Conservation (phyloP, 2,113 vertebrate genomes). For the Callaeas wilsoni region DNA sequence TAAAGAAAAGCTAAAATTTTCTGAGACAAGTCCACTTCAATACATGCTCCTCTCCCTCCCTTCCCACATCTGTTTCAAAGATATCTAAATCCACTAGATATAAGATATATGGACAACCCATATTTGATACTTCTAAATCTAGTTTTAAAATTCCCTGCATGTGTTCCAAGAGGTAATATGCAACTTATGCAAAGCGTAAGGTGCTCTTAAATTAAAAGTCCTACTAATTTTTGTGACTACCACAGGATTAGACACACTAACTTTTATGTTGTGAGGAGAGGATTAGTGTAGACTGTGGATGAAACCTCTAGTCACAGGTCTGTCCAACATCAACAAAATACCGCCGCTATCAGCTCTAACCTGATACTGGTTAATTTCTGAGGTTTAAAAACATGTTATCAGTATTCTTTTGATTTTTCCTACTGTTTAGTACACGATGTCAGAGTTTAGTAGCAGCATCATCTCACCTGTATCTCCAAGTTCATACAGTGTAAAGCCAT, state of each 20-base stretch:
- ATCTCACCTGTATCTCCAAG: constrained; percentile 91
- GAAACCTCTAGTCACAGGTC: background rate
- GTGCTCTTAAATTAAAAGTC: background rate
- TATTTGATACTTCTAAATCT: background rate
- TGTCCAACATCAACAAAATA: background rate
- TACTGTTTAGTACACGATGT: background rate
- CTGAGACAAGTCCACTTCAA: background rate
- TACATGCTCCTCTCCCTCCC: background rate
- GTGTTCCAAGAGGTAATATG: background rate
- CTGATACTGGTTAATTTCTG: background rate
- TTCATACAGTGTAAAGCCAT: constrained; percentile 94
- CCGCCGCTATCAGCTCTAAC: background rate
- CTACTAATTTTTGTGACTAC: background rate
- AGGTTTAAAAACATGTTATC: background rate
- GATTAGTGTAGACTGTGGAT: background rate
- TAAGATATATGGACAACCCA: background rate
- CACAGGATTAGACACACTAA: background rate
- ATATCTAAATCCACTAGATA: background rate
- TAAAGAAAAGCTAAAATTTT: background rate
- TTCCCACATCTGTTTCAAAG: background rate
- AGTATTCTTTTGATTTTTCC: background rate
- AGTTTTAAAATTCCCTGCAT: background rate
- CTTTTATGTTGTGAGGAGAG: background rate
- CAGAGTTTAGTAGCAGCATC: background rate
- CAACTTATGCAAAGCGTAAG: background rate